Evolutionary conservation across 2,888 invertebrate species (phyloP).

Genomic region (Rhopalosiphum nymphaeae): DNA sequence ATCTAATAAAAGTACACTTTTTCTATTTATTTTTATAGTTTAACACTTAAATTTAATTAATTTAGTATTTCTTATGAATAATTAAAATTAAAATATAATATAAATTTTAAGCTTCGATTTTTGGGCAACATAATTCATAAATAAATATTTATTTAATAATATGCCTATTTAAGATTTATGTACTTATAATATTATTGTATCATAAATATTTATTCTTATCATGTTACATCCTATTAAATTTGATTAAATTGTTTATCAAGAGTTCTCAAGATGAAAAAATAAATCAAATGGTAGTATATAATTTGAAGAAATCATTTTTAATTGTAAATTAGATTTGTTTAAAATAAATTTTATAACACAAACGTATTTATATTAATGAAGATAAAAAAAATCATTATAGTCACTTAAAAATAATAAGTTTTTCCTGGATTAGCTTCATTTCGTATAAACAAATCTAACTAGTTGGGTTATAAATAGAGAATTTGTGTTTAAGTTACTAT

Average conservation of each 20-base stretch:
- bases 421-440: neutral
- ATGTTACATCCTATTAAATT: neutral
- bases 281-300: neutral
- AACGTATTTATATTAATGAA: neutral
- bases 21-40: neutral
- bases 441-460: neutral
- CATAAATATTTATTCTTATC: neutral
- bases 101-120: neutral
- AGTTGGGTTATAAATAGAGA: neutral
- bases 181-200: neutral
- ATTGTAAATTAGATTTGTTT: neutral
- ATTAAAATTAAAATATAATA: neutral
- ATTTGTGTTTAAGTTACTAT: neutral
- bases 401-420: neutral
- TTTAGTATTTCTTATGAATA: neutral
- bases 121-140: neutral
- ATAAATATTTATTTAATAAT: neutral
- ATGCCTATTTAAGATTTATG: neutral
- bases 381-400: neutral
- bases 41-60: neutral
- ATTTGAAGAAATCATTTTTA: neutral
- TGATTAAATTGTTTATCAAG: neutral
- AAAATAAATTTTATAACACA: neutral
- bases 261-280: neutral
- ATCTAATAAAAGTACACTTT: neutral